phyloP scores from a whole-genome alignment of 2,888 invertebrate genomes.

The Caenorhabditis sp. region DNA sequence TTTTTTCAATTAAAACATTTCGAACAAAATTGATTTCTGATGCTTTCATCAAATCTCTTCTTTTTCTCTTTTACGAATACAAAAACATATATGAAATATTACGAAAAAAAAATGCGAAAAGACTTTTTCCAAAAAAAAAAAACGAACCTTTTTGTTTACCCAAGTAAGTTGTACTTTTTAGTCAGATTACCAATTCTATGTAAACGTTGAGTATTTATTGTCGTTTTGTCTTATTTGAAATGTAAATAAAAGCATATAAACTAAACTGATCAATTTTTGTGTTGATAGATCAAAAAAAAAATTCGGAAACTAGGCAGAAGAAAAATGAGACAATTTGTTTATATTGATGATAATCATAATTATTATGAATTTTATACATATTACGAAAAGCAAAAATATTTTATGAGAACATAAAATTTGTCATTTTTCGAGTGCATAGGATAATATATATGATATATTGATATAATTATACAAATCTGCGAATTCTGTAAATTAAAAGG shows the following conservation, averaged over 20 bases:
- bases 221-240: neutral
- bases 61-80: neutral
- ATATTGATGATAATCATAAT: too few relatives aligned
- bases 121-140: neutral
- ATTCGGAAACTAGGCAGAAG: slow-evolving; percentile 8
- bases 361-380: too few relatives aligned
- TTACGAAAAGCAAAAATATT: too few relatives aligned
- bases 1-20: too few relatives aligned
- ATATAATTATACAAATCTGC: too few relatives aligned
- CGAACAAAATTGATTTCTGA: neutral
- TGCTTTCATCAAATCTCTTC: neutral
- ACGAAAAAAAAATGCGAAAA: too few relatives aligned
- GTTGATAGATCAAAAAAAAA: neutral
- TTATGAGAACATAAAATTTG: too few relatives aligned
- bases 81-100: too few relatives aligned
- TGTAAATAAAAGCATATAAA: neutral
- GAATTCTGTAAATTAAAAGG: too few relatives aligned
- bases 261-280: neutral
- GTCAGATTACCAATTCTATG: slow-evolving; percentile 5
- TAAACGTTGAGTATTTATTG: slow-evolving; percentile 11
- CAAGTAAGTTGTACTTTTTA: neutral
- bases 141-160: too few relatives aligned
- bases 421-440: too few relatives aligned
- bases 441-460: too few relatives aligned
- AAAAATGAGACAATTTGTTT: slow-evolving; percentile 18